Percentiles rank a stretch among this genome's conserved stretches.
phyloP scores from a whole-genome alignment of 2,888 invertebrate species.

The Dicycla oo region DNA sequence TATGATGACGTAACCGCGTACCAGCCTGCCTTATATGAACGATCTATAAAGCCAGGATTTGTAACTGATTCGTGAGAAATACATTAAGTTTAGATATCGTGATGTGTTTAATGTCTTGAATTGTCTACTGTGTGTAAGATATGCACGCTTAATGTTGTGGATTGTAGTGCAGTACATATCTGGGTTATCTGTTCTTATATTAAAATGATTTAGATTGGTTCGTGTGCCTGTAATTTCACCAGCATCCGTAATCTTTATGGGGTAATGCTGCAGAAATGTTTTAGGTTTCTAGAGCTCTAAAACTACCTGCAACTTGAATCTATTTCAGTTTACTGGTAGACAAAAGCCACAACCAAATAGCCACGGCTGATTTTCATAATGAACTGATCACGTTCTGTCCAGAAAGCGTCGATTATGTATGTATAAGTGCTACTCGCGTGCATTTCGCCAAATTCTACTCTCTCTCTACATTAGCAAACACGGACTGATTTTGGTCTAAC shows the following conservation, averaged over 20 bases:
- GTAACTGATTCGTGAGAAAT: constrained; percentile 56
- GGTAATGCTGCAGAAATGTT: constrained; percentile 7
- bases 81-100: constrained; percentile 58
- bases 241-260: constrained; percentile 1
- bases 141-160: constrained; percentile 33
- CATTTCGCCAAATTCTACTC: constrained; percentile 36
- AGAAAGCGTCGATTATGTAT: background rate
- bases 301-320: background rate
- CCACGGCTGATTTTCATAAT: background rate
- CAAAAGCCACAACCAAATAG: background rate
- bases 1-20: constrained; percentile 49
- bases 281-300: background rate
- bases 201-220: constrained; percentile 46
- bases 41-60: constrained; percentile 49
- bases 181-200: constrained; percentile 46
- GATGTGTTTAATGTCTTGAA: constrained; percentile 56
- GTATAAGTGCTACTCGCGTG: constrained; percentile 26
- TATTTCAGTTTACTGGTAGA: background rate
- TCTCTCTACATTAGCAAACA: constrained; percentile 17
- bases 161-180: constrained; percentile 15
- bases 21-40: constrained; percentile 24
- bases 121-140: constrained; percentile 56
- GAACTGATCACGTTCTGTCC: background rate
- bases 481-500: constrained; percentile 29
- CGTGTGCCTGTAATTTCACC: constrained; percentile 46